phyloP scores from a whole-genome alignment of 2,888 invertebrate species.

The Mesoligia furuncula region DNA sequence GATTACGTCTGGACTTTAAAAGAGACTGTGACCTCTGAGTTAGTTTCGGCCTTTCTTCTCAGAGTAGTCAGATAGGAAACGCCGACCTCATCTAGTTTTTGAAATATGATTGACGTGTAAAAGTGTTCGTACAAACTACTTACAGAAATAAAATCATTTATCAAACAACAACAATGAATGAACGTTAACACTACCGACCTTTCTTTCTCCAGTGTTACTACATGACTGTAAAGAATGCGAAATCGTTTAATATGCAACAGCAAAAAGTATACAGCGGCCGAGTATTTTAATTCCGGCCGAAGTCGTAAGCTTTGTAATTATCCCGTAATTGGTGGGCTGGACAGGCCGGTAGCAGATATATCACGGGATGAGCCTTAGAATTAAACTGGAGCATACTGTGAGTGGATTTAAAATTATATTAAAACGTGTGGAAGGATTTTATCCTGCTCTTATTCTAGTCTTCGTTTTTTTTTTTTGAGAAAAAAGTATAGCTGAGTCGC shows the following conservation, averaged over 20 bases:
- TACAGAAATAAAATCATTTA: not conserved
- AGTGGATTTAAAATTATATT: conserved; percentile 10
- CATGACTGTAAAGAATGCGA: conserved; percentile 53
- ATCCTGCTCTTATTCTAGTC: not conserved
- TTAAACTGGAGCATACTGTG: conserved; percentile 54
- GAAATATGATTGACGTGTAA: not conserved
- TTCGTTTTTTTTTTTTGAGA: not conserved
- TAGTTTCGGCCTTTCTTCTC: not conserved
- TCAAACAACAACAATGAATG: conserved; percentile 38
- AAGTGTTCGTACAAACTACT: not conserved
- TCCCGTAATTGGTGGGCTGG: conserved; percentile 86
- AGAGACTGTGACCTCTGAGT: not conserved
- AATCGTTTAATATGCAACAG: conserved; percentile 62
- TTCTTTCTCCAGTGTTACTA: conserved; percentile 34
- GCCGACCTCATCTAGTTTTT: not conserved
- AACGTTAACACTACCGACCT: conserved; percentile 12
- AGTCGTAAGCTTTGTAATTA: conserved; percentile 84
- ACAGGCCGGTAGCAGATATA: conserved; percentile 83
- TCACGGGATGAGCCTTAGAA: conserved; percentile 78
- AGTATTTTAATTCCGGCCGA: conserved; percentile 69
- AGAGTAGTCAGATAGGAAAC: not conserved
- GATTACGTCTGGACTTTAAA: not conserved
- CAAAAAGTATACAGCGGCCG: conserved; percentile 61
- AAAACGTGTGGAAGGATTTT: not conserved
- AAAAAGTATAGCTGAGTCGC: no score